Evolutionary conservation across 2,797 vertebrate species (phyloP).

Genomic region (Amblyopsis hoosieri): DNA sequence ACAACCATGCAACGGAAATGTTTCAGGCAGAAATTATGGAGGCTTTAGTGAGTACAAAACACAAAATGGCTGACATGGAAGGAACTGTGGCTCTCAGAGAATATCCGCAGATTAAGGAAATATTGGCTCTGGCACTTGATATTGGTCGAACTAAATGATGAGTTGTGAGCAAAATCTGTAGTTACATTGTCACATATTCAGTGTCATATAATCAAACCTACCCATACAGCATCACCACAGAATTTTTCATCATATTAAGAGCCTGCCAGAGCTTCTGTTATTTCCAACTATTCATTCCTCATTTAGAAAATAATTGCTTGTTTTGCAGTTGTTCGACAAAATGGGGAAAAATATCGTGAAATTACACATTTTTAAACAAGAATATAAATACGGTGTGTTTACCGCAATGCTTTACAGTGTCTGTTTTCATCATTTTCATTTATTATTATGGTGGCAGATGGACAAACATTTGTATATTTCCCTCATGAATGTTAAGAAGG

Average conservation of each 20-base stretch:
- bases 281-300: slow-evolving; percentile 19
- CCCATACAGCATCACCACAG: slow-evolving; percentile 25
- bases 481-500: neutral
- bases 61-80: slow-evolving; percentile 45
- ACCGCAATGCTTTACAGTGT: neutral
- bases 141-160: slow-evolving; percentile 39
- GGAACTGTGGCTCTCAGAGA: slow-evolving; percentile 45
- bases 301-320: neutral
- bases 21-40: slow-evolving; percentile 72
- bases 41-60: slow-evolving; percentile 46
- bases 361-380: neutral
- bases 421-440: slow-evolving; percentile 1
- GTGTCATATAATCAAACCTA: slow-evolving; percentile 13
- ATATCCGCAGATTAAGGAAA: slow-evolving; percentile 55
- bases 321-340: neutral
- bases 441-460: neutral
- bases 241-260: slow-evolving; percentile 43
- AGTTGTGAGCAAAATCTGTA: slow-evolving; percentile 53
- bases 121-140: slow-evolving; percentile 53
- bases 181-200: slow-evolving; percentile 52
- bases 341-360: too few relatives aligned
- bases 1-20: slow-evolving; percentile 60
- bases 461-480: neutral
- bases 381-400: neutral
- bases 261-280: slow-evolving; percentile 32